Conservation (phyloP, 2,888 invertebrate species). For the Cecidostiba fungosa region DNA sequence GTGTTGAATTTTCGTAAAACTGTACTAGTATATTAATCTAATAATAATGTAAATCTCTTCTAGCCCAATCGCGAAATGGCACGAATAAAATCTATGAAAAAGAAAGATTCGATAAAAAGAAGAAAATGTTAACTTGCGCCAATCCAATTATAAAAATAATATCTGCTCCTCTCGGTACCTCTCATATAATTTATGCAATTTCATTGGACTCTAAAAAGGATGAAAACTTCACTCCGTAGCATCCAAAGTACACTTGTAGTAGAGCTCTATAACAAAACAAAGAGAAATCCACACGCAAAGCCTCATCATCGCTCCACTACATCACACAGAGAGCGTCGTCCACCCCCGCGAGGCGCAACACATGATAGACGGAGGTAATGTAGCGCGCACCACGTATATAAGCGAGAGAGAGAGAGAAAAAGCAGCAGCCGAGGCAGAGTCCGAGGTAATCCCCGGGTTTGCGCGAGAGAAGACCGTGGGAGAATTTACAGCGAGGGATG, state of each 20-base stretch:
- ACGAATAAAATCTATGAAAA: too few species aligned
- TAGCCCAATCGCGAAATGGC: too few species aligned
- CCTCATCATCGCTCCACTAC: not conserved
- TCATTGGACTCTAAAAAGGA: too few species aligned
- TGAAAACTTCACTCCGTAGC: too few species aligned
- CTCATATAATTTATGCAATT: too few species aligned
- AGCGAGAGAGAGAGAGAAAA: slow-evolving; percentile 43
- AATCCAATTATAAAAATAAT: too few species aligned
- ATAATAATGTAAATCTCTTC: too few species aligned
- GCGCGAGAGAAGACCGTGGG: slow-evolving; percentile 75
- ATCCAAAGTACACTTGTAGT: not conserved
- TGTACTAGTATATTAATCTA: too few species aligned
- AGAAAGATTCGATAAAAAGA: too few species aligned
- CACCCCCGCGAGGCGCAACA: slow-evolving; percentile 38
- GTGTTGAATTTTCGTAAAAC: not conserved
- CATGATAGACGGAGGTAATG: slow-evolving; percentile 75
- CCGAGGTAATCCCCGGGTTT: slow-evolving; percentile 73
- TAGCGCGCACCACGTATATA: slow-evolving; percentile 66
- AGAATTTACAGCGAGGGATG: slow-evolving; percentile 69
- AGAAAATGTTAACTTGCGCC: too few species aligned
- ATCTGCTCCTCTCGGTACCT: too few species aligned
- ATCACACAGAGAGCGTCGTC: not conserved
- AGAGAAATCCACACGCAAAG: not conserved
- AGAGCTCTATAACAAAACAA: not conserved
- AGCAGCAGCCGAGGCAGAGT: slow-evolving; percentile 62